Percentiles rank a stretch among this genome's conserved stretches.
Conservation (phyloP, 2,888 invertebrate species). For the Eucera pruinosa region DNA sequence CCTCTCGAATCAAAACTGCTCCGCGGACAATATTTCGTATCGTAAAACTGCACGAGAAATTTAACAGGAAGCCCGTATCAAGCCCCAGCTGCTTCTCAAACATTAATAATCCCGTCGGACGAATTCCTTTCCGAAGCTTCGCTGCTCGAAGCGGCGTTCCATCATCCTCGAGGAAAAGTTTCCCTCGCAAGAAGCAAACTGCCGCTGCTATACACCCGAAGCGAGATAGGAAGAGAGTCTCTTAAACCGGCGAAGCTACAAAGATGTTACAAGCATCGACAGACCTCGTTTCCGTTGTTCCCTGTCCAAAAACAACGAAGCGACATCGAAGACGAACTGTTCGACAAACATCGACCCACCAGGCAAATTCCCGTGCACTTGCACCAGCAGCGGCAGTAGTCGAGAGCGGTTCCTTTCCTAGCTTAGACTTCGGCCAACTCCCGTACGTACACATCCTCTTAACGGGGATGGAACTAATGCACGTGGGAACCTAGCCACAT, state of each 20-base stretch:
- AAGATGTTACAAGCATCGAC: slow-evolving; percentile 7
- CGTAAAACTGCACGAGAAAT: neutral
- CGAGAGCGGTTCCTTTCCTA: slow-evolving; percentile 38
- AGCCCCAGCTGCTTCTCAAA: neutral
- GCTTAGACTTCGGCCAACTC: slow-evolving; percentile 41
- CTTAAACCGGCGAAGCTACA: slow-evolving; percentile 3
- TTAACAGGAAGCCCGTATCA: neutral
- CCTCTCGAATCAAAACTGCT: no score
- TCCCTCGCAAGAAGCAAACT: neutral
- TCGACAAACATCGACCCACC: slow-evolving; percentile 23
- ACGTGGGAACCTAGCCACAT: slow-evolving; percentile 69
- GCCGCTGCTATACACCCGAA: no score
- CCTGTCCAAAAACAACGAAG: slow-evolving; percentile 27
- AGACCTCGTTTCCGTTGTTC: slow-evolving; percentile 18
- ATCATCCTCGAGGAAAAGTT: slow-evolving; percentile 10
- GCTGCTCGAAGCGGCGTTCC: slow-evolving; percentile 8
- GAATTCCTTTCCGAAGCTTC: slow-evolving; percentile 1
- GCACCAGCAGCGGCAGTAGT: slow-evolving; percentile 6
- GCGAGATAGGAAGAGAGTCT: no score
- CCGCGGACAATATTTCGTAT: no score
- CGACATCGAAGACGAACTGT: slow-evolving; percentile 1
- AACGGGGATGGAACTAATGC: slow-evolving; percentile 66
- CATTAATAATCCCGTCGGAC: slow-evolving; percentile 18
- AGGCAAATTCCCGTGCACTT: slow-evolving; percentile 43
- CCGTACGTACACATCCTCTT: slow-evolving; percentile 63